A percentile compares a stretch with the other conserved stretches of the same genome.
These are phyloP conservation scores for Cephus sareptanus DNA, from an alignment of 2,888 invertebrate genomes.

Conservation along the genomic window DNA sequence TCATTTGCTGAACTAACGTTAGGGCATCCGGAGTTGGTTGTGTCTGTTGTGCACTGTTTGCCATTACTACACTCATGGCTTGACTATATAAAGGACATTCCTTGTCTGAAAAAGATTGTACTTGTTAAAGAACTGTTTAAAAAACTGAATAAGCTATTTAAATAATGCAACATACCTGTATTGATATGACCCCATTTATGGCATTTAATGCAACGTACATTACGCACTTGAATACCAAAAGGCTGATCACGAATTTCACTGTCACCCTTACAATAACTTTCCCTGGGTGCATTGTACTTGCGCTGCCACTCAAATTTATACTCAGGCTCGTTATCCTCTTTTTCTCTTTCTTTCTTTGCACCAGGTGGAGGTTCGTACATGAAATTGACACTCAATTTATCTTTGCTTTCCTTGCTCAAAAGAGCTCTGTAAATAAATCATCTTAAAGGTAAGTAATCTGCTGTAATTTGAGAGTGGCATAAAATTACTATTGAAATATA, in stretches of 20 bases:
- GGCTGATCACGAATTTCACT: conserved; percentile 98
- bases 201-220: conserved; percentile 98
- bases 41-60: conserved; percentile 70
- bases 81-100: conserved; percentile 95
- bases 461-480: background rate
- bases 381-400: conserved; percentile 96
- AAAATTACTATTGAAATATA: conserved; percentile 31
- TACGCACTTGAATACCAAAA: conserved; percentile 96
- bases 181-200: conserved; percentile 99
- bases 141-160: conserved; percentile 5
- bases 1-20: conserved; percentile 88
- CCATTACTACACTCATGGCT: conserved; percentile 85
- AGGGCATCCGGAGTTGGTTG: conserved; percentile 77
- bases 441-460: background rate
- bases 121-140: background rate
- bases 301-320: conserved; percentile 99
- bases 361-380: conserved; percentile 99
- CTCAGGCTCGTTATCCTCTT: conserved; percentile 94
- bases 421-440: conserved; percentile 74
- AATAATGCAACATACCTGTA: conserved; percentile 71
- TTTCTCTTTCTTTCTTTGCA: conserved; percentile 89
- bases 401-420: conserved; percentile 98
- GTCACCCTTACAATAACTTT: conserved; percentile 98
- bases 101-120: conserved; percentile 73
- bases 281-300: conserved; percentile 98